Evolutionary conservation across 2,888 invertebrate species (phyloP), one percentile per base, ranked within the genome.

Genomic region (Platycheirus albimanus): DNA sequence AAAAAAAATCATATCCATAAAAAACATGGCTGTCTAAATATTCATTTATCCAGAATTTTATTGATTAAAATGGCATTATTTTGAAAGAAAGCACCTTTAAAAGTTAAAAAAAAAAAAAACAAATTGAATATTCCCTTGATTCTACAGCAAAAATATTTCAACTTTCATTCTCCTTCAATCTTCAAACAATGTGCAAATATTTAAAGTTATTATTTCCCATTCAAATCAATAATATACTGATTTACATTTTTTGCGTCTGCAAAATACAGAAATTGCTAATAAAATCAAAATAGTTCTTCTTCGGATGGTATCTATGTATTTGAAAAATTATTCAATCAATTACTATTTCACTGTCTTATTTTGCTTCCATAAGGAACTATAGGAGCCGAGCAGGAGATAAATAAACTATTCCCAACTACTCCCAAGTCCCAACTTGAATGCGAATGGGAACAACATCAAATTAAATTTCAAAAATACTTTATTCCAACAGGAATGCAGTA

Each of bases 281-380:
- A 15, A 56, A 56, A 56, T 56, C 38, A 56, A 41, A 41, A 56
- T 38, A 20, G 15, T 38, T 36, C 20, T 20, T 56, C 20, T 51
- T 7, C 13, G 38, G 20, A 36, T 51, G 5, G 11, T n/a, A 30
- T 30, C 30, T 51, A n/a, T n/a, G n/a, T 30, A 30, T 52, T 52
- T 52, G 11, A 17, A 30, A 7, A 56, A 56, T 56, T 56, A 56
- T 61, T 61, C 61, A 43, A 61, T 61, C 43, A 61, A 61, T 61
- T 61, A n/a, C 43, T 0, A 43, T 43, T n/a, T 43, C 43, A 28
- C 30, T 3, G 1, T 7, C 20, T 20, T 52, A 33, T 8, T n/a
- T n/a, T 11, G 17, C 7, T 17, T 6, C 30, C 30, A 13, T 56
- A 1, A 4, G 2, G 36, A 6, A 5, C 10, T 2, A 19, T 3